Percentiles rank a stretch among this genome's conserved stretches.
phyloP scores from a whole-genome alignment of 1,140 invertebrate genomes.

The Drosophila rhopaloa region DNA sequence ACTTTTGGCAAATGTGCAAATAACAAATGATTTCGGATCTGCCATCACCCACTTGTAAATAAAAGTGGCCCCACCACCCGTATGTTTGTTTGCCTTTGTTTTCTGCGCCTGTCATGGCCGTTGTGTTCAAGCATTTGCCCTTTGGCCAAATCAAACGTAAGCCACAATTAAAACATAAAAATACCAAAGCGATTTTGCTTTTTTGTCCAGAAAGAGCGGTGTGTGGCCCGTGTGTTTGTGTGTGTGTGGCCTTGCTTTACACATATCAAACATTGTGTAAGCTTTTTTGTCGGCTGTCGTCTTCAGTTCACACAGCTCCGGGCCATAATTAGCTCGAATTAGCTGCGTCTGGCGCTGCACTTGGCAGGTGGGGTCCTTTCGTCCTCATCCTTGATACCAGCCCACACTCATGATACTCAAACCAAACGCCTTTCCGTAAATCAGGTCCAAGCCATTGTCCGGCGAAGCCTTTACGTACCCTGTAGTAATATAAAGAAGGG shows the following conservation, averaged over 20 bases:
- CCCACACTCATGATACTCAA: not conserved
- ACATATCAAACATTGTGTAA: slow-evolving; percentile 69
- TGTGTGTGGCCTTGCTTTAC: slow-evolving; percentile 10
- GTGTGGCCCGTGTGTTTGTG: not conserved
- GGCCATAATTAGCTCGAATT: slow-evolving; percentile 75
- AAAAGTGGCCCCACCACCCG: slow-evolving; percentile 69
- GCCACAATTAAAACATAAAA: slow-evolving; percentile 81
- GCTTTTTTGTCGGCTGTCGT: slow-evolving; percentile 40
- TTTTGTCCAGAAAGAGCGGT: slow-evolving; percentile 3
- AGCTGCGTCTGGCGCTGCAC: slow-evolving; percentile 66
- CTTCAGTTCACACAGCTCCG: slow-evolving; percentile 41
- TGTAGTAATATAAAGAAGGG: not conserved
- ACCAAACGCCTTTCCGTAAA: not conserved
- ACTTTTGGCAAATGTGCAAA: slow-evolving; percentile 78
- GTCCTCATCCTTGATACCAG: not conserved
- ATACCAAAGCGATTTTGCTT: slow-evolving; percentile 47
- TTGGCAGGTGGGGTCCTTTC: slow-evolving; percentile 55
- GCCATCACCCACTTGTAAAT: slow-evolving; percentile 78
- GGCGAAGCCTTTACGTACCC: slow-evolving; percentile 2
- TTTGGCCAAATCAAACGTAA: slow-evolving; percentile 79
- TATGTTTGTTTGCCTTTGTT: slow-evolving; percentile 77
- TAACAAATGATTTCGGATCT: slow-evolving; percentile 80
- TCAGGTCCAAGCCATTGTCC: slow-evolving; percentile 11
- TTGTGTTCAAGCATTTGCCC: slow-evolving; percentile 54
- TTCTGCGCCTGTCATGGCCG: slow-evolving; percentile 75